Conservation (phyloP, 2,113 vertebrate species). For the Salminus brasiliensis region DNA sequence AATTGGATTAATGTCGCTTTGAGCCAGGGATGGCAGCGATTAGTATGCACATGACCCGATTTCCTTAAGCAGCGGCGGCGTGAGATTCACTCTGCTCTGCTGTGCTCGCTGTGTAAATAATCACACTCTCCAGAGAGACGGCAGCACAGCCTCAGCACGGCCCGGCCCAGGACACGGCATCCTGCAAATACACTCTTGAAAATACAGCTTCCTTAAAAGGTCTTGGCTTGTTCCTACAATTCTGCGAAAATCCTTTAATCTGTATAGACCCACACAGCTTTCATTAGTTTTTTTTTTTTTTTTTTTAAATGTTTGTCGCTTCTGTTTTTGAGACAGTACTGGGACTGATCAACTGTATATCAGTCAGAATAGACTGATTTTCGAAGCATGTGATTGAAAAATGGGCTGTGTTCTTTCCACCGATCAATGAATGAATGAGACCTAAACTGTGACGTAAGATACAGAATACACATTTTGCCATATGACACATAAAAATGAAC, state of each 20-base stretch:
- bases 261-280: too few species aligned
- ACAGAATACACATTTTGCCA: too few species aligned
- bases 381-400: too few species aligned
- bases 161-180: conserved; percentile 27
- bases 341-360: too few species aligned
- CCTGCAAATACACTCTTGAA: background rate
- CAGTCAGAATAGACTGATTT: too few species aligned
- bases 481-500: too few species aligned
- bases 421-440: too few species aligned
- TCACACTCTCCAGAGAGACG: conserved; percentile 13
- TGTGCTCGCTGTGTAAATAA: conserved; percentile 36
- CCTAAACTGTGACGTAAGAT: too few species aligned
- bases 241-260: background rate
- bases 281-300: too few species aligned
- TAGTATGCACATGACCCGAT: conserved; percentile 58
- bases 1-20: conserved; percentile 56
- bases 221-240: background rate
- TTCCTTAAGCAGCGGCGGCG: conserved; percentile 42
- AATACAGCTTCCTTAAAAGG: background rate
- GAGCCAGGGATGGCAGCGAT: conserved; percentile 41
- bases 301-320: too few species aligned
- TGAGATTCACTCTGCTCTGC: conserved; percentile 5
- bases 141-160: background rate
- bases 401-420: too few species aligned
- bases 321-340: too few species aligned